A percentile compares a stretch with the other conserved stretches of the same genome.
phyloP scores from a whole-genome alignment of 2,113 vertebrate species.

The Taurulus bubalis region DNA sequence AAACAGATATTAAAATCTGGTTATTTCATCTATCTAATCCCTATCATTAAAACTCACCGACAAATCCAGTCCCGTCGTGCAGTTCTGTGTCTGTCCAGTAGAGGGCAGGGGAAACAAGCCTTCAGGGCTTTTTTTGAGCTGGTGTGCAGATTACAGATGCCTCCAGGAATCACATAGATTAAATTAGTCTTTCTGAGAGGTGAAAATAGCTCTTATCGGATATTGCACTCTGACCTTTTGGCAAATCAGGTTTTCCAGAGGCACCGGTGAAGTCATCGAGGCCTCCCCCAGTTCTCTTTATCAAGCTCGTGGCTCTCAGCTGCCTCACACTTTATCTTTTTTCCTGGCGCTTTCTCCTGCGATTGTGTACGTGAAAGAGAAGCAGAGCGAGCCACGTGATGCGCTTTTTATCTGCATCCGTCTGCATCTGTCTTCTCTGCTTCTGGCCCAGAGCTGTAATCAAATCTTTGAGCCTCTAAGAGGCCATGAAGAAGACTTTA shows the following conservation, averaged over 20 bases:
- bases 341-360: conserved; percentile 11
- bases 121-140: not conserved
- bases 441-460: conserved; percentile 74
- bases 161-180: conserved; percentile 30
- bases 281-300: not conserved
- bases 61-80: not conserved
- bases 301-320: conserved; percentile 21
- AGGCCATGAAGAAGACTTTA: conserved; percentile 41
- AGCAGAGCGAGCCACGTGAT: not conserved
- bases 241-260: conserved; percentile 32
- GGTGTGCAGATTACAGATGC: conserved; percentile 25
- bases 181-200: conserved; percentile 33
- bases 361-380: conserved; percentile 16
- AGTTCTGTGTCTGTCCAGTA: conserved; percentile 19
- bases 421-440: conserved; percentile 44
- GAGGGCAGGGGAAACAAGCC: conserved; percentile 30
- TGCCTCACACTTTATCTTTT: conserved; percentile 6
- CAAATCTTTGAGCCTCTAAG: conserved; percentile 53
- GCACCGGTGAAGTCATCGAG: not conserved
- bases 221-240: conserved; percentile 49
- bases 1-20: not conserved
- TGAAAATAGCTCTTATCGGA: conserved; percentile 54
- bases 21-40: not conserved
- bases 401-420: conserved; percentile 23
- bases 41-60: not conserved